Conservation (phyloP, 2,888 invertebrate species). For the Dynastes hyllus region DNA sequence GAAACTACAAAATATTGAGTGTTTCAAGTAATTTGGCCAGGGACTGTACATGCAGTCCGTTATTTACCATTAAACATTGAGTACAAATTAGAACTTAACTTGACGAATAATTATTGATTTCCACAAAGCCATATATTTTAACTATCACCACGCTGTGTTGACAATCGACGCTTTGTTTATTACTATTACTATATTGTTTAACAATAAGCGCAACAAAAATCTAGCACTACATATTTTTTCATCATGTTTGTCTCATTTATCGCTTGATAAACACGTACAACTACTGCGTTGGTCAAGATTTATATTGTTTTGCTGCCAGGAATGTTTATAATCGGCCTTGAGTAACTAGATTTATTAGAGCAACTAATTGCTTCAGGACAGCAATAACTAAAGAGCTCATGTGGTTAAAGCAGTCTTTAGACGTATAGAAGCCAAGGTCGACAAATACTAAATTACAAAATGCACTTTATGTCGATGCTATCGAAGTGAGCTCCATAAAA, state of each 20-base stretch:
- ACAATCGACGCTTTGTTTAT: too few relatives aligned
- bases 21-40: too few relatives aligned
- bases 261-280: slow-evolving; percentile 17
- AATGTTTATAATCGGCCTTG: slow-evolving; percentile 57
- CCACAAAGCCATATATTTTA: too few relatives aligned
- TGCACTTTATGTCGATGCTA: slow-evolving; percentile 35
- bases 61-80: too few relatives aligned
- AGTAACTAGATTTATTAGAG: slow-evolving; percentile 58
- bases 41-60: too few relatives aligned
- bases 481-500: slow-evolving; percentile 14
- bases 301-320: slow-evolving; percentile 52
- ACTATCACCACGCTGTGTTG: too few relatives aligned
- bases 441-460: slow-evolving; percentile 38
- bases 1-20: too few relatives aligned
- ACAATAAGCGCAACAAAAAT: too few relatives aligned
- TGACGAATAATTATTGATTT: too few relatives aligned
- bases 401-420: slow-evolving; percentile 52
- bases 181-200: too few relatives aligned
- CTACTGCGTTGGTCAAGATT: slow-evolving; percentile 50
- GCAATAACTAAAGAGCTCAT: slow-evolving; percentile 56
- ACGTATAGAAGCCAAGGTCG: slow-evolving; percentile 56
- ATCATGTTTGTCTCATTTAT: slow-evolving; percentile 11
- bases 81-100: too few relatives aligned
- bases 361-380: slow-evolving; percentile 59
- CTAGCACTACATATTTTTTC: too few relatives aligned